These are phyloP conservation scores for Mus spicilegus DNA, from an alignment of 2,113 vertebrate species.

Conservation along the genomic window DNA sequence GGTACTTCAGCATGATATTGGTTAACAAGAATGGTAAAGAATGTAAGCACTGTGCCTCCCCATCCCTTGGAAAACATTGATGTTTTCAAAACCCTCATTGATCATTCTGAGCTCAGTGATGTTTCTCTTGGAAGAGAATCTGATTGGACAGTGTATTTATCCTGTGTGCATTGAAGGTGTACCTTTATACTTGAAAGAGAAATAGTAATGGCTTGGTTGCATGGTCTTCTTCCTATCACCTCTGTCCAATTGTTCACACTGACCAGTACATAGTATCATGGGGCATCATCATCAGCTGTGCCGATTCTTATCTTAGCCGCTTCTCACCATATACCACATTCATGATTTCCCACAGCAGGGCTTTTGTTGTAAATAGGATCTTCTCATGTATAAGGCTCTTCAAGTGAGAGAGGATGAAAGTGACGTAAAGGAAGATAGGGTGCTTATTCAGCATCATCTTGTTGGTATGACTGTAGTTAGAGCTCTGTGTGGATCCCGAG, in stretches of 20 bases:
- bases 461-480: too few relatives aligned
- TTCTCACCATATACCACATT: neutral
- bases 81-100: neutral
- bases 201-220: neutral
- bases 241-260: neutral
- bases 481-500: accelerated
- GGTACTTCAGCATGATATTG: neutral
- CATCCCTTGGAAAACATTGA: accelerated
- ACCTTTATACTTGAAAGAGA: neutral
- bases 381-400: neutral
- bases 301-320: too few relatives aligned
- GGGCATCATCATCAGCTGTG: accelerated
- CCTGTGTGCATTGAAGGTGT: neutral
- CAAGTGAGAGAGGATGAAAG: neutral
- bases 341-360: neutral
- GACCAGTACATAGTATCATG: accelerated
- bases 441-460: neutral
- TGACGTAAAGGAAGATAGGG: accelerated
- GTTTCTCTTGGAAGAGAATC: neutral
- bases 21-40: neutral
- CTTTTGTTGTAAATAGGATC: neutral
- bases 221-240: neutral
- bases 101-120: neutral
- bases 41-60: accelerated
- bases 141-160: neutral